phyloP scores from a whole-genome alignment of 1,140 invertebrate species.

The Copidosoma floridanum region DNA sequence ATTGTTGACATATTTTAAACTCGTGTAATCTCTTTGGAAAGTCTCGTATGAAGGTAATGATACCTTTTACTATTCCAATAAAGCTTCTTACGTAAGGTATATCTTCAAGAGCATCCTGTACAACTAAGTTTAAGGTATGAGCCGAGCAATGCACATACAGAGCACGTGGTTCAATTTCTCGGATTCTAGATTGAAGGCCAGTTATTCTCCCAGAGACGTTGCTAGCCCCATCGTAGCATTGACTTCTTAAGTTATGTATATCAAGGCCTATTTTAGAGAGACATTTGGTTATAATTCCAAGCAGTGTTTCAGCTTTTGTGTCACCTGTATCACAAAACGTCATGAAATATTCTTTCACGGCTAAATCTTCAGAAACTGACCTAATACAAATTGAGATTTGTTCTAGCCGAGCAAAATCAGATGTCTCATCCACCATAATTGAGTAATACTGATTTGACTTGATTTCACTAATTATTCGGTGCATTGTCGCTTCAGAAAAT shows the following conservation, averaged over 20 bases:
- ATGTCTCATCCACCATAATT: constrained; percentile 20
- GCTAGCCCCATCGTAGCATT: constrained; percentile 35
- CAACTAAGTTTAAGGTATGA: constrained; percentile 32
- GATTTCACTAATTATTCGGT: constrained; percentile 23
- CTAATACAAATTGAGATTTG: too few species aligned
- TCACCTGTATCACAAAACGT: constrained; percentile 26
- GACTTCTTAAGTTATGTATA: constrained; percentile 30
- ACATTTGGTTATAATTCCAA: constrained; percentile 27
- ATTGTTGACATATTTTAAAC: constrained; percentile 4
- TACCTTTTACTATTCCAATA: constrained; percentile 22
- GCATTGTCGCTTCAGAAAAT: constrained; percentile 19
- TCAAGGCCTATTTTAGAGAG: constrained; percentile 20
- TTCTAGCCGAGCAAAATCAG: constrained; percentile 18
- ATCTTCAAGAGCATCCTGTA: constrained; percentile 29
- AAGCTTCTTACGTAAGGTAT: constrained; percentile 22
- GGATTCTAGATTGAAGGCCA: too few species aligned
- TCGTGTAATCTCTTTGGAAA: constrained; percentile 18
- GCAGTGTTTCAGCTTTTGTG: constrained; percentile 30
- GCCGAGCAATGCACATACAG: constrained; percentile 33
- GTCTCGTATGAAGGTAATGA: constrained; percentile 28
- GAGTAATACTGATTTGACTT: constrained; percentile 17
- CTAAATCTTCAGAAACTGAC: constrained; percentile 23
- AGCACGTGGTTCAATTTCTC: constrained; percentile 30
- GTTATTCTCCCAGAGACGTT: constrained; percentile 31
- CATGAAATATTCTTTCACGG: constrained; percentile 27